These are phyloP conservation scores for Lissonota sp. DNA, from an alignment of 2,888 invertebrate genomes.

Conservation along the genomic window DNA sequence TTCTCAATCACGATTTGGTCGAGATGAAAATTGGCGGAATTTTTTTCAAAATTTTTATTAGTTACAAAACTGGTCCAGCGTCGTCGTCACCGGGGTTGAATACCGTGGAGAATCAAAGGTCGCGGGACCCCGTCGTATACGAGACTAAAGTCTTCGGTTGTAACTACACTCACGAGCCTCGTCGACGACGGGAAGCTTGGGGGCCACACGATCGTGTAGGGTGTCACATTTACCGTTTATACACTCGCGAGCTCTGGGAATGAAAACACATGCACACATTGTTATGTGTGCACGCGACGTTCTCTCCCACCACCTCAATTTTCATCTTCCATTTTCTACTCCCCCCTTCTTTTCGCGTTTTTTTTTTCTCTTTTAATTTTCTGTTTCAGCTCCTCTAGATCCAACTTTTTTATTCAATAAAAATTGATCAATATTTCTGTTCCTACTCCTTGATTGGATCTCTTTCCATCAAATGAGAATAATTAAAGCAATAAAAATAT, in stretches of 20 bases:
- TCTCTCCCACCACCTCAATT: conserved; percentile 46
- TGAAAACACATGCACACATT: conserved; percentile 34
- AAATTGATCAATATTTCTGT: not conserved
- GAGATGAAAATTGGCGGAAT: not conserved
- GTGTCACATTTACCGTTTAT: conserved; percentile 58
- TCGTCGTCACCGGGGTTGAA: conserved; percentile 39
- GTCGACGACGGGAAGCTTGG: conserved; percentile 27
- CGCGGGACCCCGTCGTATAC: conserved; percentile 56
- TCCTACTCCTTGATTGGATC: not conserved
- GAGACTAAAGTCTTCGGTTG: conserved; percentile 61
- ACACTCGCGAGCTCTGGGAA: conserved; percentile 28
- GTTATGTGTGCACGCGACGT: conserved; percentile 53
- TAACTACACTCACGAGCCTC: conserved; percentile 38
- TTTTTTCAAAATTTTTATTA: not conserved
- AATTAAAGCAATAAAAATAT: not conserved
- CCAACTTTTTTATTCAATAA: not conserved
- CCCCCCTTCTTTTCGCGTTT: conserved; percentile 1
- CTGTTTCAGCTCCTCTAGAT: not conserved
- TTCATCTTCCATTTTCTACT: conserved; percentile 33
- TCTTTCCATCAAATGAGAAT: not conserved
- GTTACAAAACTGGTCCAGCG: conserved; percentile 4
- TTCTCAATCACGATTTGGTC: not conserved
- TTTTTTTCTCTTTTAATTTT: conserved; percentile 14
- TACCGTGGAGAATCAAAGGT: conserved; percentile 55
- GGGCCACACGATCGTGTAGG: conserved; percentile 48